Evolutionary conservation across 2,888 invertebrate genomes (phyloP).

Genomic region (Microplitis deprimator): DNA sequence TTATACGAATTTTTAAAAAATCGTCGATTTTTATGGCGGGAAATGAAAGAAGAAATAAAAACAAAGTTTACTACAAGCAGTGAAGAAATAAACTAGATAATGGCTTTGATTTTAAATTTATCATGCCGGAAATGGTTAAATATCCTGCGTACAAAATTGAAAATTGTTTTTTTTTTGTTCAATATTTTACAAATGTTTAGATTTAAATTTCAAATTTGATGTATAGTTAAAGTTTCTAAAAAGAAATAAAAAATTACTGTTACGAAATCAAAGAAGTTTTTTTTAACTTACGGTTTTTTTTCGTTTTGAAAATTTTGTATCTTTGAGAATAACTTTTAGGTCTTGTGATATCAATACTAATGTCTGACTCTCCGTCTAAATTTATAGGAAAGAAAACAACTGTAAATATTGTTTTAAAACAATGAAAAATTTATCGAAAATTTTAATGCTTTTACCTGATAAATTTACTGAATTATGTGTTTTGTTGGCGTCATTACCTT

Average conservation of each 20-base stretch:
- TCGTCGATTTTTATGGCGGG: neutral
- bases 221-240: too few species aligned
- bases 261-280: neutral
- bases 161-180: too few species aligned
- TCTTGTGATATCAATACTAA: slow-evolving; percentile 72
- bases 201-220: too few species aligned
- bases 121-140: too few species aligned
- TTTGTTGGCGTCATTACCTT: slow-evolving; percentile 10
- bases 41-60: slow-evolving; percentile 15
- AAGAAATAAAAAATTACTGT: too few species aligned
- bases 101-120: too few species aligned
- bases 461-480: slow-evolving; percentile 49
- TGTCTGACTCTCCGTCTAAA: slow-evolving; percentile 67
- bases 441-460: slow-evolving; percentile 51
- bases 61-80: neutral
- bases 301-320: slow-evolving; percentile 67
- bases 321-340: slow-evolving; percentile 75
- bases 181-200: too few species aligned
- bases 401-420: neutral
- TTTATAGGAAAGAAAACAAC: slow-evolving; percentile 27
- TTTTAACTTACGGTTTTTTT: slow-evolving; percentile 62
- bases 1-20: too few species aligned
- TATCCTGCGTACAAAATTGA: too few species aligned
- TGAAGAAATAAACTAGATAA: too few species aligned
- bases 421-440: neutral